Evolutionary conservation across 1,140 invertebrate species (phyloP).

Genomic region (Neotoxoptera formosana): DNA sequence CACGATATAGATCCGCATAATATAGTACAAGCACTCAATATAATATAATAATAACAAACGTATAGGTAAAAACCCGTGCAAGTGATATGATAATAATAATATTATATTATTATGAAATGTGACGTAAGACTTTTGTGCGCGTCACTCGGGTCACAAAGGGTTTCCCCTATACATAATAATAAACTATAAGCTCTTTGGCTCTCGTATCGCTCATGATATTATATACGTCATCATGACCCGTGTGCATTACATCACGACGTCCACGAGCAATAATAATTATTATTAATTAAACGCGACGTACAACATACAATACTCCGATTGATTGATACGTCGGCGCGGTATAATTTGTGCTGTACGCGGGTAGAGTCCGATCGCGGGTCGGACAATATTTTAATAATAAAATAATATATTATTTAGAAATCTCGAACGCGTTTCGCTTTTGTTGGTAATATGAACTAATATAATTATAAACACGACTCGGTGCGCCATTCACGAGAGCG

Average conservation of each 20-base stretch:
- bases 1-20: not conserved
- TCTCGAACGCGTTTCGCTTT: not conserved
- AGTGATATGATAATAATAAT: not conserved
- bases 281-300: not conserved
- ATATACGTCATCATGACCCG: too few species aligned
- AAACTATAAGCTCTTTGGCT: not conserved
- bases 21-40: not conserved
- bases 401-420: not conserved
- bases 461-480: not conserved
- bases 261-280: too few species aligned
- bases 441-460: not conserved
- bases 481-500: not conserved
- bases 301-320: not conserved
- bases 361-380: not conserved
- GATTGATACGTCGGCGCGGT: not conserved
- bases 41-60: too few species aligned
- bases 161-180: not conserved
- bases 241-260: not conserved
- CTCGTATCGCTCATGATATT: not conserved
- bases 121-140: not conserved
- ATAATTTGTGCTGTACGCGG: not conserved
- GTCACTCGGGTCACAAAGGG: slow-evolving; percentile 3
- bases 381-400: not conserved
- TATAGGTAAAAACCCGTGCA: too few species aligned
- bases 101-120: not conserved